Evolutionary conservation across 2,888 invertebrate species (phyloP).

Genomic region (Lycocerus yunnanus): DNA sequence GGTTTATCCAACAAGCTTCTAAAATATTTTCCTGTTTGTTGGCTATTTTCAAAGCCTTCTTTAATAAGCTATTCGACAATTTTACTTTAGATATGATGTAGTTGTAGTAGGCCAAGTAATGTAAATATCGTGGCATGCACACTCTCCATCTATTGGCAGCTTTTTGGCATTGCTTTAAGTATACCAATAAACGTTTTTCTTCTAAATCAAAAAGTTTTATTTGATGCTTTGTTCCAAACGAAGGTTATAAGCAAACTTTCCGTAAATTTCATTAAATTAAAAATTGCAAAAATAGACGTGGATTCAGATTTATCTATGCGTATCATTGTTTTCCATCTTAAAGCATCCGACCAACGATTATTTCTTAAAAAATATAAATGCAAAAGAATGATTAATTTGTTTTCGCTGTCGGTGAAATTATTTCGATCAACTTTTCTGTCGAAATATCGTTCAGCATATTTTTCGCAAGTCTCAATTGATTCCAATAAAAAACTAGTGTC

Average conservation of each 20-base stretch:
- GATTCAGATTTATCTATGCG: conserved; percentile 8
- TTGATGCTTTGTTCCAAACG: conserved; percentile 23
- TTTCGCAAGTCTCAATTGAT: conserved; percentile 55
- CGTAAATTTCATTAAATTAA: conserved; percentile 35
- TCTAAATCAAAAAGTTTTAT: conserved; percentile 23
- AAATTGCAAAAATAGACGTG: conserved; percentile 19
- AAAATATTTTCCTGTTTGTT: conserved; percentile 36
- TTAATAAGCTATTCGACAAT: conserved; percentile 25
- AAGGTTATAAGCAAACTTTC: conserved; percentile 36
- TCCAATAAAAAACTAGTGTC: conserved; percentile 63
- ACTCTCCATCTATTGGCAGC: conserved; percentile 36
- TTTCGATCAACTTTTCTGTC: neutral
- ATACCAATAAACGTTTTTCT: conserved; percentile 18
- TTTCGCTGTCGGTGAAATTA: conserved; percentile 23
- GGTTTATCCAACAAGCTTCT: conserved; percentile 37
- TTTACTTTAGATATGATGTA: conserved; percentile 24
- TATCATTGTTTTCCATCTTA: conserved; percentile 34
- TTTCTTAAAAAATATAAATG: conserved; percentile 33
- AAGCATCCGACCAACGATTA: conserved; percentile 24
- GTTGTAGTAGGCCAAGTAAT: conserved; percentile 37
- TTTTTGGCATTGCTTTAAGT: conserved; percentile 28
- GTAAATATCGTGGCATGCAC: conserved; percentile 37
- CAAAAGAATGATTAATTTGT: conserved; percentile 34
- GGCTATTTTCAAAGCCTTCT: conserved; percentile 29
- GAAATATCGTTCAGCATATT: conserved; percentile 52